These are phyloP conservation scores for Sicus ferrugineus DNA, from an alignment of 2,888 invertebrate species.

Conservation along the genomic window DNA sequence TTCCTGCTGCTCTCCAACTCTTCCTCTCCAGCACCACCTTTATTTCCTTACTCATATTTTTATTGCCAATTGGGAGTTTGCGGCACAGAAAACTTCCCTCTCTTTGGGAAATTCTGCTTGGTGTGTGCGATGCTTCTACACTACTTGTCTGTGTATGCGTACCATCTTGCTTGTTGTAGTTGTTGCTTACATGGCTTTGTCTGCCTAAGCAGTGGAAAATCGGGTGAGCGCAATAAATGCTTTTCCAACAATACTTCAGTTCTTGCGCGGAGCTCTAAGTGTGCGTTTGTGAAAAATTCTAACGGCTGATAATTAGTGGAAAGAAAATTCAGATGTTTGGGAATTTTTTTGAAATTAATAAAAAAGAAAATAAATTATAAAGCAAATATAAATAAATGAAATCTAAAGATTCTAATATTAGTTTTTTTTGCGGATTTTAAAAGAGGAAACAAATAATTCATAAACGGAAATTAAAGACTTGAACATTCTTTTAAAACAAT, in stretches of 20 bases:
- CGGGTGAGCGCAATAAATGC: background rate
- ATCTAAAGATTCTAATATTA: background rate
- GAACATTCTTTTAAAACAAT: too few relatives aligned
- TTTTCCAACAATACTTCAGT: constrained; percentile 23
- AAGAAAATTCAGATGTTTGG: background rate
- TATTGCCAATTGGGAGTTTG: too few relatives aligned
- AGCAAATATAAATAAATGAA: background rate
- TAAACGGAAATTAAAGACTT: too few relatives aligned
- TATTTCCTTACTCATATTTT: too few relatives aligned
- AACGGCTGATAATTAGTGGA: background rate
- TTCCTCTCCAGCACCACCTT: too few relatives aligned
- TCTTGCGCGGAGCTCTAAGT: constrained; percentile 11
- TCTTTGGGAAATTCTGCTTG: constrained; percentile 7
- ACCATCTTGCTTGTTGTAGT: background rate
- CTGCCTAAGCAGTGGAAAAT: background rate
- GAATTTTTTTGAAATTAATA: background rate
- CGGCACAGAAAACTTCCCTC: constrained; percentile 15
- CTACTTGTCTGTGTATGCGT: background rate
- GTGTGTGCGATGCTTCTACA: background rate
- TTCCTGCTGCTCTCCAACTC: too few relatives aligned
- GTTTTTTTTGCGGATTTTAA: too few relatives aligned
- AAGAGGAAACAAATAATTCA: too few relatives aligned
- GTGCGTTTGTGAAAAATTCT: constrained; percentile 15
- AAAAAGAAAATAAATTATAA: background rate
- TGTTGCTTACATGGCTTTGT: background rate